Evolutionary conservation across 2,113 vertebrate species (phyloP), one percentile per base, ranked within the genome.

Genomic region (Xyrauchen texanus): DNA sequence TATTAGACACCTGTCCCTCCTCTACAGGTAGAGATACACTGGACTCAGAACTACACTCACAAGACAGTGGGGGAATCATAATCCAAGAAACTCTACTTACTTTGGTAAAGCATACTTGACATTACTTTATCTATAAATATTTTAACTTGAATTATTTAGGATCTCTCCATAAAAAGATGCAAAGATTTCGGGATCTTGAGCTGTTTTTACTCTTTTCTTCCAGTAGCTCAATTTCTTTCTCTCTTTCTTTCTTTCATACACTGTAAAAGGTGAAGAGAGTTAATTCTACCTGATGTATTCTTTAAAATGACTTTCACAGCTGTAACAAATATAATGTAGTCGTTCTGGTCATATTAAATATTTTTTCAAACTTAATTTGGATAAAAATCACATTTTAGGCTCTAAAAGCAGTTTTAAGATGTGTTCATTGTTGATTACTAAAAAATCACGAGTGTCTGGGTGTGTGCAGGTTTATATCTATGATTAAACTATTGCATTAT

Each of bases 1-100:
- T 73, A 61, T 62, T 49, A 73, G n/a, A 47, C 71, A 73, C 57
- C 57, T 62, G 70, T 6, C 2, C 34, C 57, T 47, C 15, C 57
- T 73, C 57, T 10, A 61, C 57, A 73, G 71, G 71, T 34, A 61
- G 9, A 61, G 9, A 16, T 47, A 44, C 44, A 63, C 61, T 61
- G 70, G 70, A 73, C 6, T 73, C 61, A 47, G 44, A 57, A 73
- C 6, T 61, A 44, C 52, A 57, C 34, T n/a, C n/a, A n/a, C 44
- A 49, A 6, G n/a, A 73, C 6, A 73, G 71, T 73, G 61, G 10
- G 71, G 12, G n/a, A n/a, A n/a, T 45, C 7, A 3, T 6, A 8
- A 2, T 9, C 7, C 6, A n/a, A 55, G 21, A 7, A 10, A 68
- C 11, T 47, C 46, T 7, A 5, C 66, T 68, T 6, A 21, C 15